Conservation (phyloP, 1,140 invertebrate genomes). For the Heliconius eleuchia region DNA sequence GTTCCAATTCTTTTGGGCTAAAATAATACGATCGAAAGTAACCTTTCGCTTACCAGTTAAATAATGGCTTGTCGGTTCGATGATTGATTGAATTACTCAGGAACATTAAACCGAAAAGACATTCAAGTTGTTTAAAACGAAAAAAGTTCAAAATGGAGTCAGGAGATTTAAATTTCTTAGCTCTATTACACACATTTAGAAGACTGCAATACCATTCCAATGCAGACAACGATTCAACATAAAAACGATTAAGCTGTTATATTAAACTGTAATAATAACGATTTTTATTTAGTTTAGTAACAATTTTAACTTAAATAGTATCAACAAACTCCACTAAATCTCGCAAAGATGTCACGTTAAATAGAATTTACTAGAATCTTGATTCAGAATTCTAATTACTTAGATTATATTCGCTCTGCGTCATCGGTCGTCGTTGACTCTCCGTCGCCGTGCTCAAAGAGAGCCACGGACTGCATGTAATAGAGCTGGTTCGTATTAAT, state of each 20-base stretch:
- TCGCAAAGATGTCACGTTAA: background rate
- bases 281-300: background rate
- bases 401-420: background rate
- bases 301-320: background rate
- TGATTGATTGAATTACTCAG: background rate
- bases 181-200: too few relatives aligned
- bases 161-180: background rate
- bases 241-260: background rate
- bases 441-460: background rate
- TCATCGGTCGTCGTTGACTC: background rate
- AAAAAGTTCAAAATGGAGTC: background rate
- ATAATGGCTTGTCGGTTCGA: background rate
- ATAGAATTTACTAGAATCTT: background rate
- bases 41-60: slow-evolving; percentile 3
- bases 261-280: background rate
- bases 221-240: background rate
- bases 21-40: background rate
- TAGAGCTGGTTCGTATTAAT: background rate
- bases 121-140: background rate
- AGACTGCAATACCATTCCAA: background rate
- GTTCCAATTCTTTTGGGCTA: background rate
- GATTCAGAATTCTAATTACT: background rate
- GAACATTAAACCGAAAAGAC: background rate
- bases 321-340: background rate
- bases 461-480: background rate